phyloP scores from a whole-genome alignment of 2,113 vertebrate species.

The Castor canadensis region DNA sequence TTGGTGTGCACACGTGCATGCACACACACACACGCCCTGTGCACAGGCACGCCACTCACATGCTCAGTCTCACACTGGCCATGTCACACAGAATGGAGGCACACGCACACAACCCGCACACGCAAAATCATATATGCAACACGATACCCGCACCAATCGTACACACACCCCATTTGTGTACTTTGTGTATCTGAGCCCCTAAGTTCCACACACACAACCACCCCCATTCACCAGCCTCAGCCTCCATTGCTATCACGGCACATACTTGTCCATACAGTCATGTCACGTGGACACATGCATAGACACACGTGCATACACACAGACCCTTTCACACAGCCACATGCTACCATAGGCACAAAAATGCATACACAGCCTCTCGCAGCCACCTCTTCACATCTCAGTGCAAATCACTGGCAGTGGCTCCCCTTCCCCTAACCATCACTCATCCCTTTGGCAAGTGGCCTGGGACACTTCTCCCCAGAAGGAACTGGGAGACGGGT shows the following conservation, averaged over 20 bases:
- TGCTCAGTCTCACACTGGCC: no score
- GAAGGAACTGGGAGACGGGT: neutral
- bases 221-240: neutral
- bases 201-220: neutral
- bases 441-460: neutral
- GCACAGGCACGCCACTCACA: neutral
- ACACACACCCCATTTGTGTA: neutral
- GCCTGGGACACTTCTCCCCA: neutral
- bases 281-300: neutral
- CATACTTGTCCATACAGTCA: neutral
- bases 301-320: neutral
- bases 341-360: neutral
- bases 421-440: neutral
- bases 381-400: neutral
- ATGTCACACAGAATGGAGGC: no score
- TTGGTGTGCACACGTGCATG: neutral
- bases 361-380: neutral
- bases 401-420: neutral
- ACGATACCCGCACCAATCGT: no score
- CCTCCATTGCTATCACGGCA: neutral
- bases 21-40: neutral
- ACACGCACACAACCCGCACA: neutral
- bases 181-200: neutral
- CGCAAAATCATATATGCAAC: neutral
- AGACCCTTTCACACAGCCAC: neutral